Evolutionary conservation across 2,888 invertebrate species (phyloP), one percentile per base, ranked within the genome.

Genomic region (Cantharis lateralis): DNA sequence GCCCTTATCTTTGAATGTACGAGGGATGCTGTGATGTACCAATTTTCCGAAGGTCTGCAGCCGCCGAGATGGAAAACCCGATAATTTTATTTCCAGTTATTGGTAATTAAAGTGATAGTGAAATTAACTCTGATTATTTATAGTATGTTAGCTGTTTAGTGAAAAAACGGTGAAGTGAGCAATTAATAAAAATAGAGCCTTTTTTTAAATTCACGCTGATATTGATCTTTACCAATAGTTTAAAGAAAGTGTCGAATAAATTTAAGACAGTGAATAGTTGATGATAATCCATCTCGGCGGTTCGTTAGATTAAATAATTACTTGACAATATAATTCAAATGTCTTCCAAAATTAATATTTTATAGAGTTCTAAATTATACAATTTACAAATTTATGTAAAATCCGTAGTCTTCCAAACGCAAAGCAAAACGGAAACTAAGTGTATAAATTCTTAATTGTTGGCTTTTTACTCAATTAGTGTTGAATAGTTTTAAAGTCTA

Each of bases 1-100:
- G 83, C 13, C 13, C n/a, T 48, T 24, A 70, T 73, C 78, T 71
- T 68, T 63, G 83, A 83, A 74, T 83, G 83, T 83, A 83, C 83
- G 78, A 48, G 79, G 81, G 84, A 85, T 81, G 83, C 85, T 85
- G 86, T 80, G 82, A 84, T 84, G 84, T 84, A 85, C 84, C 86
- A 85, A 83, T 84, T 83, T 83, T 83, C 82, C 82, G 82, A 83
- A 83, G 83, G 82, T 84, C 82, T 81, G 80, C 78, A 81, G 83
- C 85, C 86, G 86, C 86, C 86, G 86, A 86, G 86, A 86, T 86
- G 86, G 86, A 84, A 82, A 83, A 82, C 82, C 82, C 82, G 80
- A 83, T 83, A 81, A 79, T 84, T 83, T 84, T 84, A 83, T 84
- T 84, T 82, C 76, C 79, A 80, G 76, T 77, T 78, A 68, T 70